Evolutionary conservation across 92 coral and sea anemone genomes (phyloP).

Genomic region (Porites lobata): DNA sequence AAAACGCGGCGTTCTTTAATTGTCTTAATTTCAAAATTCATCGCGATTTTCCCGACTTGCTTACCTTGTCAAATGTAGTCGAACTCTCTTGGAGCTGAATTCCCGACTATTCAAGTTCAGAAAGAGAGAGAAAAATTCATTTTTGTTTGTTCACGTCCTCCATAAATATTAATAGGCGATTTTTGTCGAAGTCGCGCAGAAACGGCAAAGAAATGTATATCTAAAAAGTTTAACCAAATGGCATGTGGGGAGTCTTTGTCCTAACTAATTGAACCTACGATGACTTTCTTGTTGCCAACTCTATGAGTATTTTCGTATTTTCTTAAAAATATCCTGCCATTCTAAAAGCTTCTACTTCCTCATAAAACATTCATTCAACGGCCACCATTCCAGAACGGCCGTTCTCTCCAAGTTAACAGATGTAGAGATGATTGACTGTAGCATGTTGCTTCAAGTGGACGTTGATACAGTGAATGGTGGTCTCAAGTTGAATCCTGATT

Average conservation of each 20-base stretch:
- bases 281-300: background rate
- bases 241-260: too few species aligned
- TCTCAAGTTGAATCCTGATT: conserved; percentile 85
- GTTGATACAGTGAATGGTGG: conserved; percentile 93
- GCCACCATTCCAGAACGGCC: background rate
- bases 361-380: background rate
- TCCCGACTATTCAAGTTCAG: too few species aligned
- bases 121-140: too few species aligned
- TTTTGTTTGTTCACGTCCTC: too few species aligned
- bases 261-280: background rate
- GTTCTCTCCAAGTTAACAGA: background rate
- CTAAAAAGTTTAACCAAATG: too few species aligned
- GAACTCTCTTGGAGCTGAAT: too few species aligned
- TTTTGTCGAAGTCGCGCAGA: too few species aligned
- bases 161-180: too few species aligned
- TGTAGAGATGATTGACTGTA: background rate
- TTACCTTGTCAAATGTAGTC: too few species aligned
- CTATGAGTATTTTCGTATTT: background rate
- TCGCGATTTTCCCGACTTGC: too few species aligned
- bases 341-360: background rate
- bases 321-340: too few species aligned
- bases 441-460: conserved; percentile 85
- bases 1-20: background rate
- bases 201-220: too few species aligned
- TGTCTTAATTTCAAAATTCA: background rate